phyloP scores from a whole-genome alignment of 2,113 vertebrate genomes.

The Ptilorrhoa leucosticta region DNA sequence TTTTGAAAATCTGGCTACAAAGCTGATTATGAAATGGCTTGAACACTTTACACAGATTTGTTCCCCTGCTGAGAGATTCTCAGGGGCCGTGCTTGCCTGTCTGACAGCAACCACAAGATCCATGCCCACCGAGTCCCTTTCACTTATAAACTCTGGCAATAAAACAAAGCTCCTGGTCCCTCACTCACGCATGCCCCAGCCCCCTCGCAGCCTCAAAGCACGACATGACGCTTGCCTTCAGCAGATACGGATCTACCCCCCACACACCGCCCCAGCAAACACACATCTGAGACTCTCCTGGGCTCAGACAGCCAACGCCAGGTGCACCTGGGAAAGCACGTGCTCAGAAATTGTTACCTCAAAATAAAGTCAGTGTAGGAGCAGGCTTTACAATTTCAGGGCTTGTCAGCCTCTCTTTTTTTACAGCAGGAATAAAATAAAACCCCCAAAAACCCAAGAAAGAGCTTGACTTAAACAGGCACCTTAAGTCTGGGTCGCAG shows the following conservation, averaged over 20 bases:
- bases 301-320: slow-evolving; percentile 18
- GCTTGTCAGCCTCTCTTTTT: background rate
- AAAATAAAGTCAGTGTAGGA: background rate
- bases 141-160: background rate
- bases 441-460: fast-evolving
- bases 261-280: slow-evolving; percentile 60
- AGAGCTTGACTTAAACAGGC: background rate
- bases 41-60: background rate
- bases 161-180: background rate
- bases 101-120: background rate
- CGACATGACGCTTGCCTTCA: slow-evolving; percentile 26
- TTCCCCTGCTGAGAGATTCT: background rate
- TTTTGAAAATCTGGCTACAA: background rate
- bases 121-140: background rate
- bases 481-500: background rate
- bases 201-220: background rate
- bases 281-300: slow-evolving; percentile 58
- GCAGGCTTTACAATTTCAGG: background rate
- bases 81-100: fast-evolving
- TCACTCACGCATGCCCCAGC: background rate
- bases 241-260: slow-evolving; percentile 71
- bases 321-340: slow-evolving; percentile 11
- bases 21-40: background rate
- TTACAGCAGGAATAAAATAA: background rate
- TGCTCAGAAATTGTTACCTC: background rate